phyloP scores from a whole-genome alignment of 2,113 vertebrate species.

The Gambusia holbrooki region DNA sequence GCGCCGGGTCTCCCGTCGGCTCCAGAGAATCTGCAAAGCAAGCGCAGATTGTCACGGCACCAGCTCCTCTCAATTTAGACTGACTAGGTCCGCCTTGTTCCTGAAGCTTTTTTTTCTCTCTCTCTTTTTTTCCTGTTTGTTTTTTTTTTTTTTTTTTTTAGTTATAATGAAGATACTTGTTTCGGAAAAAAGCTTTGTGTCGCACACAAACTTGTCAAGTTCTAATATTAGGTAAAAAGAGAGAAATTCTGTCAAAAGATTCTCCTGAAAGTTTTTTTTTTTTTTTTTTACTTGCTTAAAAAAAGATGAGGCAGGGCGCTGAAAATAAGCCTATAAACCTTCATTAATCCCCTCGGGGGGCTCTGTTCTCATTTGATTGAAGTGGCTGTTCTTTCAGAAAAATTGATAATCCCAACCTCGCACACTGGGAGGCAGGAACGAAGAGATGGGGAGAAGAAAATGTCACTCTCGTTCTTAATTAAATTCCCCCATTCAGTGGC shows the following conservation, averaged over 20 bases:
- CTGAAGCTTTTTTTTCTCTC: constrained; percentile 1
- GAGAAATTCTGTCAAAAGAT: constrained; percentile 58
- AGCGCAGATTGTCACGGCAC: constrained; percentile 64
- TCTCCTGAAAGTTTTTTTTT: constrained; percentile 54
- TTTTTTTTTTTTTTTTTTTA: constrained; percentile 44
- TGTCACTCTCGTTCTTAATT: constrained; percentile 74
- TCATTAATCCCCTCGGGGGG: constrained; percentile 53
- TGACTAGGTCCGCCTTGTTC: constrained; percentile 56
- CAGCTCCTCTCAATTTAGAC: constrained; percentile 56
- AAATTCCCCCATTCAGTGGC: constrained; percentile 45
- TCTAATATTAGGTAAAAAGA: constrained; percentile 63
- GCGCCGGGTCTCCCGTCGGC: constrained; percentile 49
- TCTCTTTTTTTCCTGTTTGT: background rate
- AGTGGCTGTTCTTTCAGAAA: constrained; percentile 62
- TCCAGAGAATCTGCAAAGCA: constrained; percentile 72
- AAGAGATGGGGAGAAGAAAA: constrained; percentile 37
- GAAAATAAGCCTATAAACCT: constrained; percentile 56
- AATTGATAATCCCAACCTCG: constrained; percentile 64
- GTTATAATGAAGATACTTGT: constrained; percentile 70
- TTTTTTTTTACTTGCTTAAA: constrained; percentile 7
- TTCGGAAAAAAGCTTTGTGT: constrained; percentile 49
- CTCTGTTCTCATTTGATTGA: constrained; percentile 46
- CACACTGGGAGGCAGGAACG: constrained; percentile 35
- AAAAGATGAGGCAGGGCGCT: constrained; percentile 38
- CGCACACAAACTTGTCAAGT: constrained; percentile 53